Conservation (phyloP, 2,113 vertebrate species). For the Sardina pilchardus region DNA sequence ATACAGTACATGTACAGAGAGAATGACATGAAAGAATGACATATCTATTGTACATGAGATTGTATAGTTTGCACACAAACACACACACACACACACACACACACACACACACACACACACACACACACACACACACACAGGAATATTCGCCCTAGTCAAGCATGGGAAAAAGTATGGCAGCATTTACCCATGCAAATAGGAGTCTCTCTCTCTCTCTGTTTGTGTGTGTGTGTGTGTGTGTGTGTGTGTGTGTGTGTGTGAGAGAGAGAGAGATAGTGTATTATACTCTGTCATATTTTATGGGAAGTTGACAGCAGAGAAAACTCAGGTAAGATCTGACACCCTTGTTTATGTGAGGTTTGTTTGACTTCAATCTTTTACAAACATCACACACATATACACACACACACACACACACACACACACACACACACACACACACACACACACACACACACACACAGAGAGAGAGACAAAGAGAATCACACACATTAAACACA, state of each 20-base stretch:
- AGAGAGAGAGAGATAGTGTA: background rate
- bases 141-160: constrained; percentile 32
- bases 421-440: constrained; percentile 34
- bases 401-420: constrained; percentile 30
- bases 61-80: constrained; percentile 34
- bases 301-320: background rate
- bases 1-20: background rate
- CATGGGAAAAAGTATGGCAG: constrained; percentile 59
- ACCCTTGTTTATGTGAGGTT: background rate
- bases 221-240: too few relatives aligned
- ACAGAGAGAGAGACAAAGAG: constrained; percentile 15
- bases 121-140: constrained; percentile 11
- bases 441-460: constrained; percentile 23
- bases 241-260: background rate
- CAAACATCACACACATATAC: constrained; percentile 27
- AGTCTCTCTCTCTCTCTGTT: constrained; percentile 41
- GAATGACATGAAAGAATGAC: too few relatives aligned
- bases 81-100: constrained; percentile 27
- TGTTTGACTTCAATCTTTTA: background rate
- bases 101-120: constrained; percentile 26
- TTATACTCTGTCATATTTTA: background rate
- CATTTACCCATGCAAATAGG: constrained; percentile 62
- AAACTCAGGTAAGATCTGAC: background rate
- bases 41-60: too few relatives aligned
- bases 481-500: constrained; percentile 1